phyloP scores from a whole-genome alignment of 2,888 invertebrate genomes.

The Deladenus siricidicola region DNA sequence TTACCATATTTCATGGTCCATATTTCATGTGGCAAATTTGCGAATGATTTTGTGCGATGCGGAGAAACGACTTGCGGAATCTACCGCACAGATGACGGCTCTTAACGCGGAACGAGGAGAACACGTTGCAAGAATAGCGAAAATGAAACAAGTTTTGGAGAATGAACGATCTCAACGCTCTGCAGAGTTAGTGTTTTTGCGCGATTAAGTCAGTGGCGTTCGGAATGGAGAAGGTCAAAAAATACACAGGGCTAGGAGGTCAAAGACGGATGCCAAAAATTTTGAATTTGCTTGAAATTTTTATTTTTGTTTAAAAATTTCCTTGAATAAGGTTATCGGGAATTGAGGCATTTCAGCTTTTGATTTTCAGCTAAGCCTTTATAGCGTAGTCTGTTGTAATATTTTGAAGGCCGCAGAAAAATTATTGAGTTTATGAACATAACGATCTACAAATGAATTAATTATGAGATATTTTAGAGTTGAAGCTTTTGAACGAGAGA shows the following conservation, averaged over 20 bases:
- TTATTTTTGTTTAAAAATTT: too few species aligned
- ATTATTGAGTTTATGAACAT: too few species aligned
- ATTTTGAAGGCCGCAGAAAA: too few species aligned
- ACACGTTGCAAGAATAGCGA: neutral
- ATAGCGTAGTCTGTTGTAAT: neutral
- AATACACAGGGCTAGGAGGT: too few species aligned
- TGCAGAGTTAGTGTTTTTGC: neutral
- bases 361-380: too few species aligned
- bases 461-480: conserved; percentile 3
- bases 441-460: too few species aligned
- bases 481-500: conserved; percentile 3
- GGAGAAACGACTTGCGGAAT: conserved; percentile 6
- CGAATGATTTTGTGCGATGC: conserved; percentile 4
- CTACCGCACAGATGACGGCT: neutral
- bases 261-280: too few species aligned
- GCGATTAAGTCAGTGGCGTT: too few species aligned
- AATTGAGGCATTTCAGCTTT: too few species aligned
- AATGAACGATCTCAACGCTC: neutral
- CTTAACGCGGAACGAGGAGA: neutral
- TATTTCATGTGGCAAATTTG: conserved; percentile 1
- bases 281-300: too few species aligned
- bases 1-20: neutral
- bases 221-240: too few species aligned
- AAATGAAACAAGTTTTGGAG: neutral
- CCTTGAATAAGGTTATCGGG: too few species aligned